phyloP scores from a whole-genome alignment of 2,888 invertebrate genomes.

The Cristatella mucedo region DNA sequence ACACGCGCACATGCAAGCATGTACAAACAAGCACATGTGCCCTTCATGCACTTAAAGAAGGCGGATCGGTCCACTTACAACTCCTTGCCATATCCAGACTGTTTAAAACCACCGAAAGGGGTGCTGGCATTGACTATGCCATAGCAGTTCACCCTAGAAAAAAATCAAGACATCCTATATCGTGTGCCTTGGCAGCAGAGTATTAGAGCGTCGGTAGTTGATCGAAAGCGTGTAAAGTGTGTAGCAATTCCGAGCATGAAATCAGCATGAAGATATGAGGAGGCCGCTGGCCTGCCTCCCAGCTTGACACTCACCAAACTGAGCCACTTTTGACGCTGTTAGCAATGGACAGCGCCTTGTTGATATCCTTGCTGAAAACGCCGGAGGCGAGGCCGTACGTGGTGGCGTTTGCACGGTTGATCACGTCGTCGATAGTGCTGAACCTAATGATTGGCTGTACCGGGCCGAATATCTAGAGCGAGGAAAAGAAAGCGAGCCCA shows the following conservation, averaged over 20 bases:
- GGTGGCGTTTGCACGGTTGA: slow-evolving; percentile 12
- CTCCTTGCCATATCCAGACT: slow-evolving; percentile 70
- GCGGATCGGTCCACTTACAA: slow-evolving; percentile 21
- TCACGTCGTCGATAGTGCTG: slow-evolving; percentile 12
- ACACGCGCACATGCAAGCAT: neutral
- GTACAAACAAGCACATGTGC: no score
- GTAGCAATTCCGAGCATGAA: no score
- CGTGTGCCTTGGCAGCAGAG: no score
- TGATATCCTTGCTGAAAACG: slow-evolving; percentile 15
- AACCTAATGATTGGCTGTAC: slow-evolving; percentile 10
- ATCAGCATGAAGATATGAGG: no score
- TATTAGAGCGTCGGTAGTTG: no score
- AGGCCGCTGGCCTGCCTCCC: no score
- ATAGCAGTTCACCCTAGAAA: slow-evolving; percentile 49
- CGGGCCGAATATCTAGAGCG: slow-evolving; percentile 8
- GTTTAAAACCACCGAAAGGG: slow-evolving; percentile 75
- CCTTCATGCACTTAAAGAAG: no score
- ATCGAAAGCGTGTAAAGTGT: no score
- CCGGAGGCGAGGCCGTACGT: slow-evolving; percentile 16
- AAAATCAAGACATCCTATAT: no score
- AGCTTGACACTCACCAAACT: slow-evolving; percentile 2
- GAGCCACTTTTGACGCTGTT: slow-evolving; percentile 6
- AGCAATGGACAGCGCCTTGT: slow-evolving; percentile 11
- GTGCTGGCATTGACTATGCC: slow-evolving; percentile 55
- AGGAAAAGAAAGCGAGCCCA: neutral